A percentile compares a stretch with the other conserved stretches of the same genome.
Evolutionary conservation across 2,797 vertebrate species (phyloP).

Genomic region (Schizopygopsis malacanthus): DNA sequence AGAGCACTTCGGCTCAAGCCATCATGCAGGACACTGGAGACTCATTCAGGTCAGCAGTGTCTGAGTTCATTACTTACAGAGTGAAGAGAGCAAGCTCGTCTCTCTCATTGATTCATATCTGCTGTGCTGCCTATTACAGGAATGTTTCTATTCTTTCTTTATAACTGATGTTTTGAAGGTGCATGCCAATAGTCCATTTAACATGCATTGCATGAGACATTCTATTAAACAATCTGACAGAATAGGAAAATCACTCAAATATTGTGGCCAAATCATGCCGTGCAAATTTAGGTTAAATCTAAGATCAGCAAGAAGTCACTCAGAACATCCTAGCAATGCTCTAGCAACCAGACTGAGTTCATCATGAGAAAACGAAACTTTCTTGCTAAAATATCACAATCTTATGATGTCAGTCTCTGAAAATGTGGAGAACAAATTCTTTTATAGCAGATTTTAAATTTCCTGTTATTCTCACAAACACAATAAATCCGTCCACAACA

Average conservation of each 20-base stretch:
- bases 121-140: not conserved
- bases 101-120: slow-evolving; percentile 3
- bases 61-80: slow-evolving; percentile 59
- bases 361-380: not conserved
- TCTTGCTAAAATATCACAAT: not conserved
- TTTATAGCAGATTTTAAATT: not conserved
- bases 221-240: not conserved
- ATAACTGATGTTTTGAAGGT: not conserved
- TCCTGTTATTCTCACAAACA: slow-evolving; percentile 9
- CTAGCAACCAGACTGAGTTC: not conserved
- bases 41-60: slow-evolving; percentile 69
- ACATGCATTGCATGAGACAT: not conserved
- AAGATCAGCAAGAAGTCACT: not conserved
- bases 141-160: not conserved
- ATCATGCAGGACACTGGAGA: slow-evolving; percentile 45
- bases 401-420: not conserved
- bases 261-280: not conserved
- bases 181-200: not conserved
- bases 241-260: not conserved
- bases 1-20: slow-evolving; percentile 55
- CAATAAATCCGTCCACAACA: slow-evolving; percentile 9
- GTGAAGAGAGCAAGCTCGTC: slow-evolving; percentile 16
- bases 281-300: not conserved
- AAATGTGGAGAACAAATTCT: not conserved
- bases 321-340: not conserved